Evolutionary conservation across 2,888 invertebrate genomes (phyloP).

Genomic region (Eupeodes latifasciatus): DNA sequence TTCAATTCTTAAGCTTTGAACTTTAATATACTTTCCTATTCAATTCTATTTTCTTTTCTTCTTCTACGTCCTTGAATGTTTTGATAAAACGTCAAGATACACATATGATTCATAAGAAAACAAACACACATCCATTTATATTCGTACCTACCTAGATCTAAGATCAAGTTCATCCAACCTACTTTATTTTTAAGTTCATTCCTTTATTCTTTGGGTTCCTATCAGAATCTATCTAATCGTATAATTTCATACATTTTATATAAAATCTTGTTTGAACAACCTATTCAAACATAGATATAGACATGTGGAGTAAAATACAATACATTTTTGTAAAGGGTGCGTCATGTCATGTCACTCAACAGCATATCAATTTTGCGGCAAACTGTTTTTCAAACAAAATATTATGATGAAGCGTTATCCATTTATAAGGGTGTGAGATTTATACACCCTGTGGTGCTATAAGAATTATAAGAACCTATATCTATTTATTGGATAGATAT

Average conservation of each 20-base stretch:
- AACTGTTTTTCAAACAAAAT: not conserved
- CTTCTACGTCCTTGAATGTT: too few relatives aligned
- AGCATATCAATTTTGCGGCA: slow-evolving; percentile 29
- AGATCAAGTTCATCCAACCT: slow-evolving; percentile 1
- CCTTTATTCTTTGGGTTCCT: not conserved
- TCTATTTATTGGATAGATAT: not conserved
- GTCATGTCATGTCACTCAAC: slow-evolving; percentile 28
- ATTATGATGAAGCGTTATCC: not conserved
- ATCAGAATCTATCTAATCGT: slow-evolving; percentile 9
- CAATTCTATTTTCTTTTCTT: too few relatives aligned
- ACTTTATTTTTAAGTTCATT: not conserved
- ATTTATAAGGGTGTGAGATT: slow-evolving; percentile 27
- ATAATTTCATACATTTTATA: slow-evolving; percentile 4
- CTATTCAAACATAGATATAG: not conserved
- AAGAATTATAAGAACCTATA: not conserved
- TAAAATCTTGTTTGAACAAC: not conserved
- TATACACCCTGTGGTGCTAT: not conserved
- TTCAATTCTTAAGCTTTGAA: too few relatives aligned
- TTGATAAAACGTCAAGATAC: too few relatives aligned
- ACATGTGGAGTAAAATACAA: not conserved
- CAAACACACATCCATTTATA: not conserved
- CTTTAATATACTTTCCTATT: too few relatives aligned
- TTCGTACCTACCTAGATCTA: too few relatives aligned
- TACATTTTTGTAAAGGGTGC: not conserved
- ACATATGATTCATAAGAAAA: too few relatives aligned